Evolutionary conservation across 2,797 vertebrate species (phyloP).

Genomic region (Melanotaenia parkinsoni): DNA sequence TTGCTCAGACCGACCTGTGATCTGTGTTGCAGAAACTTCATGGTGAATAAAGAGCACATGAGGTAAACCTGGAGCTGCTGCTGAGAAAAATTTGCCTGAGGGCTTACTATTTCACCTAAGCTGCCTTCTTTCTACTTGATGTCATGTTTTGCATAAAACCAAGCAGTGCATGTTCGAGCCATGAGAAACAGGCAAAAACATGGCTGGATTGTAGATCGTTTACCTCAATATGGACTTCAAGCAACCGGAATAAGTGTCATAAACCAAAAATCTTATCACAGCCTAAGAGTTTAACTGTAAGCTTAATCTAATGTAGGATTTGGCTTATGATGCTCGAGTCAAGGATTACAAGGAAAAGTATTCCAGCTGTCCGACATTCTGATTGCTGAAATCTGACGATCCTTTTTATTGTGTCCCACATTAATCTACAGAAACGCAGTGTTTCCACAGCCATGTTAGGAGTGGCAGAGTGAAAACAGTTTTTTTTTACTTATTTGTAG

Average conservation of each 20-base stretch:
- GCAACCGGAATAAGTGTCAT: too few species aligned
- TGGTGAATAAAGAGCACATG: constrained; percentile 19
- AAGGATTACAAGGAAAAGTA: constrained; percentile 4
- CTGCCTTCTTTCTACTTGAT: constrained; percentile 39
- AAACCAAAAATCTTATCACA: too few species aligned
- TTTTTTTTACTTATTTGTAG: too few species aligned
- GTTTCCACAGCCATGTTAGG: too few species aligned
- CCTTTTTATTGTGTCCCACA: too few species aligned
- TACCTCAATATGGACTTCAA: background rate
- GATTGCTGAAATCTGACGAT: too few species aligned
- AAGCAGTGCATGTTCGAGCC: constrained; percentile 18
- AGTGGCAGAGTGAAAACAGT: too few species aligned
- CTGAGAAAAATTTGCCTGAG: constrained; percentile 44
- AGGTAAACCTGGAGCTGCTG: constrained; percentile 24
- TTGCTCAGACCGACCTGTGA: background rate
- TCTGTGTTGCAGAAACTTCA: background rate
- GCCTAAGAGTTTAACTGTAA: too few species aligned
- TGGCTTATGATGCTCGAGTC: background rate
- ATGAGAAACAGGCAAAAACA: constrained; percentile 1
- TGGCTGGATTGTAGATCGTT: background rate
- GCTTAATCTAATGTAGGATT: background rate
- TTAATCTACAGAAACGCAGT: too few species aligned
- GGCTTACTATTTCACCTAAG: constrained; percentile 48
- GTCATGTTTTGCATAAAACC: constrained; percentile 55
- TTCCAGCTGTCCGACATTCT: too few species aligned